Base-by-base conservation (phyloP, 2,797 vertebrate species). In the Gallinago stenura region DNA sequence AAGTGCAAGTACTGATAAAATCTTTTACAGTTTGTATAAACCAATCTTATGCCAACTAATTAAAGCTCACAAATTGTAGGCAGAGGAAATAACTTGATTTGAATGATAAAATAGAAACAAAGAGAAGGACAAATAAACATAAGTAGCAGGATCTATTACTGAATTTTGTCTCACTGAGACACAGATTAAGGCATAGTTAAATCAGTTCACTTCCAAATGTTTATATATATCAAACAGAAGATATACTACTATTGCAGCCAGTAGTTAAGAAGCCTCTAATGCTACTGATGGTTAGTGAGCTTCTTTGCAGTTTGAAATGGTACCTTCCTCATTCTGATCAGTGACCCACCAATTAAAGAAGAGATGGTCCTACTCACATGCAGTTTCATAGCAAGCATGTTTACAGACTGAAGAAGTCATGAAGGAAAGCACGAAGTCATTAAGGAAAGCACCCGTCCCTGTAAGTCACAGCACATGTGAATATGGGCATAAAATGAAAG, bases 1-100 rank as follows among this genome's bases (percentile, higher is more conserved):
- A 96, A 90, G 45, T 87, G 45, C 26, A 96, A 94, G 70, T 14
- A 69, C 30, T 64, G 48, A 82, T 78, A 87, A 93, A 90, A 94
- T 68, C 45, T 39, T 12, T 83, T 94, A 33, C 10, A 77, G 57
- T 87, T 89, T 66, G 61, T 45, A 79, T 69, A 86, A 94, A 70
- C 48, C 14, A 82, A 68, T 85, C 35, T 89, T 28, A 60, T 57
- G 10, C 13, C 90, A 95, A 85, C 66, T 95, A 89, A 89, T 91
- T 91, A 92, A 91, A 90, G 11, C 9, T 53, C 51, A 65, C 8
- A 94, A 94, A 85, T 56, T 87, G 39, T 13, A 75, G 66, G 10
- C 28, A 87, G 57, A 94, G 45, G 43, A 97, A 95, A 92, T 72
- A 76, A 76, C 35, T 95, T 12, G 3, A 77, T 94, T 79, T 88